These are phyloP conservation scores for Corythaixoides concolor DNA, from an alignment of 2,113 vertebrate genomes.

Conservation along the genomic window DNA sequence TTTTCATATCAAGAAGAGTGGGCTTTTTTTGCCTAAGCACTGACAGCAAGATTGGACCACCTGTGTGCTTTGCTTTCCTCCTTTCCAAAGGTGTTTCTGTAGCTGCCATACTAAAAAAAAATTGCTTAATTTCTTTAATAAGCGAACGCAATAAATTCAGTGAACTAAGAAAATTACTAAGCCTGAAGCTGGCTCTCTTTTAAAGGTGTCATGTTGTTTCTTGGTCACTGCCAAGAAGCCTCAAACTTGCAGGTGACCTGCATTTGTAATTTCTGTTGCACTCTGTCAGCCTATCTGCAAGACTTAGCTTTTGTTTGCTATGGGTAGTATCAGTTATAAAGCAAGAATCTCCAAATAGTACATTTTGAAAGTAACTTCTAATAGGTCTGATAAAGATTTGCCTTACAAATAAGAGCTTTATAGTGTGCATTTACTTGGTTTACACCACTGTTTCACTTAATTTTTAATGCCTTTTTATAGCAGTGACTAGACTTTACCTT, in stretches of 20 bases:
- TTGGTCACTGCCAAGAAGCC: neutral
- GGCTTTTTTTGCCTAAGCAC: neutral
- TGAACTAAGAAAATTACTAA: neutral
- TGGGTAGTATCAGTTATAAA: neutral
- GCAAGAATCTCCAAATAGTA: neutral
- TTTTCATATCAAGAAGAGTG: neutral
- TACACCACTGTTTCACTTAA: constrained; percentile 47
- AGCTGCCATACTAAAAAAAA: neutral
- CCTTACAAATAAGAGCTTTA: constrained; percentile 47
- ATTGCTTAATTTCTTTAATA: neutral
- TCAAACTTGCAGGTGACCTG: neutral
- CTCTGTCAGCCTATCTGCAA: neutral
- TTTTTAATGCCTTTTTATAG: constrained; percentile 66
- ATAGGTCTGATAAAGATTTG: constrained; percentile 20
- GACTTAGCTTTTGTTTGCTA: neutral
- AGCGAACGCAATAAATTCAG: neutral
- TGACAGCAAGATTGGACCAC: neutral
- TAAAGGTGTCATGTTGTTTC: neutral
- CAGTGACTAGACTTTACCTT: constrained; percentile 35
- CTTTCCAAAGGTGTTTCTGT: neutral
- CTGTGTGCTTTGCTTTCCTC: neutral
- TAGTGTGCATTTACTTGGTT: constrained; percentile 12
- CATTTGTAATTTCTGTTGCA: neutral
- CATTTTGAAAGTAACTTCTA: neutral
- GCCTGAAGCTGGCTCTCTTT: constrained; percentile 22